Evolutionary conservation across 2,113 vertebrate genomes (phyloP).

Genomic region (Ranitomeya variabilis): DNA sequence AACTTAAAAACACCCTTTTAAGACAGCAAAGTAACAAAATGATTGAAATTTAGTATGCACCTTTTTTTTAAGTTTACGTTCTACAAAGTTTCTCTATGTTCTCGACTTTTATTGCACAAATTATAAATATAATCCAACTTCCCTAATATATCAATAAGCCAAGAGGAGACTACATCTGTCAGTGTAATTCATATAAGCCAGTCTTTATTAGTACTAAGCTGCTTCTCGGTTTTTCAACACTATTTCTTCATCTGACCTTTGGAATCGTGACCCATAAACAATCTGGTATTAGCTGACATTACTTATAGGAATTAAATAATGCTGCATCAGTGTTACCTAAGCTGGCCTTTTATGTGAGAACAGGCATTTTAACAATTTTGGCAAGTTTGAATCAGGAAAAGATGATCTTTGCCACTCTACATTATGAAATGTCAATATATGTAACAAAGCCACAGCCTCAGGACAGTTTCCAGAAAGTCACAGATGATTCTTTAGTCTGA

Average conservation of each 20-base stretch:
- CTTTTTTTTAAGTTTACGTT: background rate
- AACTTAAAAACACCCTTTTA: background rate
- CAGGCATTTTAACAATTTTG: constrained; percentile 20
- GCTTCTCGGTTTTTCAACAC: background rate
- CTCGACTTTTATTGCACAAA: background rate
- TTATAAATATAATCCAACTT: background rate
- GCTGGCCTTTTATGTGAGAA: constrained; percentile 26
- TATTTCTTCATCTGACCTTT: constrained; percentile 52
- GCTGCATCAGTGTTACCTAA: constrained; percentile 26
- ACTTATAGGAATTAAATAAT: constrained; percentile 43
- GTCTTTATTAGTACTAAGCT: constrained; percentile 33
- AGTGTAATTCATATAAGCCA: constrained; percentile 38
- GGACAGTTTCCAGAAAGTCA: constrained; percentile 42
- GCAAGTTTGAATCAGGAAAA: constrained; percentile 36
- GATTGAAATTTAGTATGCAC: background rate
- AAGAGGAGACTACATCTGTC: constrained; percentile 41
- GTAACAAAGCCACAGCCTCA: constrained; percentile 35
- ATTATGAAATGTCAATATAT: constrained; percentile 41
- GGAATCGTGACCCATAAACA: constrained; percentile 40
- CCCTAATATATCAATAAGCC: constrained; percentile 27
- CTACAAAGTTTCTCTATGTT: background rate
- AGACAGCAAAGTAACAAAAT: background rate
- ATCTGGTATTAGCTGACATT: constrained; percentile 52
- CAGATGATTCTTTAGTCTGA: background rate
- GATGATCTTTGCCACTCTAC: constrained; percentile 34